Percentiles rank a stretch among this genome's conserved stretches.
These are phyloP conservation scores for Scaptomyza flava DNA, from an alignment of 2,888 invertebrate species.

Conservation along the genomic window DNA sequence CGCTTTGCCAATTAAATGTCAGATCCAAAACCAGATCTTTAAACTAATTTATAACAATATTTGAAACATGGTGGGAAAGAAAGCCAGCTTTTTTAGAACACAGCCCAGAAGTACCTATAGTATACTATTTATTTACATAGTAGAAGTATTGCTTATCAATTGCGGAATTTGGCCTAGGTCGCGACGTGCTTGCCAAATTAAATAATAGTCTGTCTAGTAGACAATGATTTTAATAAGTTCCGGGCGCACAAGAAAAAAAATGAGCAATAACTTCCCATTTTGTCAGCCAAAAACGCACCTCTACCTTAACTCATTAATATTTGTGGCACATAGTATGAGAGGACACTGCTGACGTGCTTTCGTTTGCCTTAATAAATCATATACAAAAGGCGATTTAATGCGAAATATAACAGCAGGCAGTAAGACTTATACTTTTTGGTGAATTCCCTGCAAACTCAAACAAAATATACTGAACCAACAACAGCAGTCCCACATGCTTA, in stretches of 20 bases:
- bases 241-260: slow-evolving; percentile 40
- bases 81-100: slow-evolving; percentile 23
- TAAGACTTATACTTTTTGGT: slow-evolving; percentile 8
- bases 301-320: slow-evolving; percentile 48
- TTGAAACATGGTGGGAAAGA: slow-evolving; percentile 50
- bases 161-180: slow-evolving; percentile 12
- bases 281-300: slow-evolving; percentile 51
- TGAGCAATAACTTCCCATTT: slow-evolving; percentile 68
- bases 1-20: slow-evolving; percentile 25
- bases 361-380: slow-evolving; percentile 51
- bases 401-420: not conserved
- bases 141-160: slow-evolving; percentile 2
- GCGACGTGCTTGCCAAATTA: slow-evolving; percentile 16
- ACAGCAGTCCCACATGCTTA: not conserved
- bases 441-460: slow-evolving; percentile 1
- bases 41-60: slow-evolving; percentile 37
- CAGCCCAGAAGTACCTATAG: slow-evolving; percentile 18
- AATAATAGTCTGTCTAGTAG: slow-evolving; percentile 5
- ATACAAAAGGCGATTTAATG: slow-evolving; percentile 4
- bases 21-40: slow-evolving; percentile 34
- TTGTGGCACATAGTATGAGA: slow-evolving; percentile 44
- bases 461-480: not conserved
- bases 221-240: slow-evolving; percentile 54
- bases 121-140: not conserved
- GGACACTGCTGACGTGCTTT: slow-evolving; percentile 54